Conservation (phyloP, 2,888 invertebrate species). For the Pterostichus madidus region DNA sequence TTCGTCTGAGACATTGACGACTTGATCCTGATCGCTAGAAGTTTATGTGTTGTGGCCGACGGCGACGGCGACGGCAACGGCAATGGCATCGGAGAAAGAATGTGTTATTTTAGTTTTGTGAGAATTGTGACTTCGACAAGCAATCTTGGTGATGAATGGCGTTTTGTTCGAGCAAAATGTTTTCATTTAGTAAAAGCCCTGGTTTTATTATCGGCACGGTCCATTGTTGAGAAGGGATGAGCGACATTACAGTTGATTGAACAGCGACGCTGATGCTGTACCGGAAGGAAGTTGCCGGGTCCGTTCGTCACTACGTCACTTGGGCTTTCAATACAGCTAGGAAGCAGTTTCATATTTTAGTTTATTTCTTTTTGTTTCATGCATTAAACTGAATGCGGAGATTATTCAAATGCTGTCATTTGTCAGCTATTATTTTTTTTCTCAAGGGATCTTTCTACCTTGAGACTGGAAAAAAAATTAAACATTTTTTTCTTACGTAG, state of each 20-base stretch:
- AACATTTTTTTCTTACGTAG: too few species aligned
- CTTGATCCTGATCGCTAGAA: slow-evolving; percentile 37
- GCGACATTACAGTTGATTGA: slow-evolving; percentile 58
- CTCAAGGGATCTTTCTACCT: too few species aligned
- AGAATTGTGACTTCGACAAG: slow-evolving; percentile 63
- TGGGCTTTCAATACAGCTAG: neutral
- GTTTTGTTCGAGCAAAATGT: slow-evolving; percentile 65
- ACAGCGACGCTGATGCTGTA: slow-evolving; percentile 32
- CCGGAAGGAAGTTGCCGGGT: neutral
- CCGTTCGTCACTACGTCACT: neutral
- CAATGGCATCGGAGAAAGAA: slow-evolving; percentile 43
- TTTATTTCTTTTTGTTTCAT: slow-evolving; percentile 18
- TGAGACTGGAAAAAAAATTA: too few species aligned
- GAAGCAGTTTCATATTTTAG: slow-evolving; percentile 29
- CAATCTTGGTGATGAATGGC: slow-evolving; percentile 61
- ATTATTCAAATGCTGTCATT: slow-evolving; percentile 28
- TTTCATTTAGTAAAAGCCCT: slow-evolving; percentile 66
- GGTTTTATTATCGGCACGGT: slow-evolving; percentile 60
- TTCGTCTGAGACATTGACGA: slow-evolving; percentile 25
- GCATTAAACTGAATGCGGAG: neutral
- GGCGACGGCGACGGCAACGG: neutral
- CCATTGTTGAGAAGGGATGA: slow-evolving; percentile 40
- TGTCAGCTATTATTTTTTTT: slow-evolving; percentile 21
- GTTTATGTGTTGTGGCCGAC: slow-evolving; percentile 12
- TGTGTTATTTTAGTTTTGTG: slow-evolving; percentile 60